Percentiles rank a stretch among this genome's conserved stretches.
Evolutionary conservation across 1,140 invertebrate species (phyloP).

Genomic region (Ceratosolen solmsi): DNA sequence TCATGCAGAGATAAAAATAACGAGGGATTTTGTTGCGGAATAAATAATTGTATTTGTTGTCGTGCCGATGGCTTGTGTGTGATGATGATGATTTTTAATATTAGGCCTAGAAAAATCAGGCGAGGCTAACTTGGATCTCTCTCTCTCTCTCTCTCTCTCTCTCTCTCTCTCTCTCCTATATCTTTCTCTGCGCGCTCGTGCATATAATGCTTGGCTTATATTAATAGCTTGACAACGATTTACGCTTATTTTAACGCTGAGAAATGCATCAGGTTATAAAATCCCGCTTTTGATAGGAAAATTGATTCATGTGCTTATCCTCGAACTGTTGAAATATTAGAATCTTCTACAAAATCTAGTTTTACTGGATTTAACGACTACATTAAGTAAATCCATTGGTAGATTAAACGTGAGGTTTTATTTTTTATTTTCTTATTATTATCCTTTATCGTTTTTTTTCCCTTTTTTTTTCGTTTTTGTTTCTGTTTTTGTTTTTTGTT

Average conservation of each 20-base stretch:
- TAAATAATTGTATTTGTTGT: slow-evolving; percentile 22
- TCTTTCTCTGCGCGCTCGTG: too few species aligned
- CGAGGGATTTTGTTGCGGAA: slow-evolving; percentile 29
- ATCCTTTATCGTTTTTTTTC: too few species aligned
- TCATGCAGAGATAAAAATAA: slow-evolving; percentile 21
- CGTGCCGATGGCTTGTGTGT: too few species aligned
- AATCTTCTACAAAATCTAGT: slow-evolving; percentile 4
- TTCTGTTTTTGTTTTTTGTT: too few species aligned
- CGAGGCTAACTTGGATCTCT: neutral
- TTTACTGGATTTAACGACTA: neutral
- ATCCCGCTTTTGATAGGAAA: neutral
- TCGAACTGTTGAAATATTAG: neutral
- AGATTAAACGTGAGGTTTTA: neutral
- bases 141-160: too few species aligned
- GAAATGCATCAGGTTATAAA: neutral
- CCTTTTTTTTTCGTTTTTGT: too few species aligned
- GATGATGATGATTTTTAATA: neutral
- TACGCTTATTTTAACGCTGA: neutral
- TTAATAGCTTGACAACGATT: neutral
- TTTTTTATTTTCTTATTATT: neutral
- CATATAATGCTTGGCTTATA: neutral
- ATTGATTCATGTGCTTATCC: neutral
- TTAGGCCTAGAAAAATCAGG: neutral
- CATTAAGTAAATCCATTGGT: neutral
- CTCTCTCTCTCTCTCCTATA: too few species aligned